phyloP scores from a whole-genome alignment of 2,797 vertebrate species.

The Brotula barbata region DNA sequence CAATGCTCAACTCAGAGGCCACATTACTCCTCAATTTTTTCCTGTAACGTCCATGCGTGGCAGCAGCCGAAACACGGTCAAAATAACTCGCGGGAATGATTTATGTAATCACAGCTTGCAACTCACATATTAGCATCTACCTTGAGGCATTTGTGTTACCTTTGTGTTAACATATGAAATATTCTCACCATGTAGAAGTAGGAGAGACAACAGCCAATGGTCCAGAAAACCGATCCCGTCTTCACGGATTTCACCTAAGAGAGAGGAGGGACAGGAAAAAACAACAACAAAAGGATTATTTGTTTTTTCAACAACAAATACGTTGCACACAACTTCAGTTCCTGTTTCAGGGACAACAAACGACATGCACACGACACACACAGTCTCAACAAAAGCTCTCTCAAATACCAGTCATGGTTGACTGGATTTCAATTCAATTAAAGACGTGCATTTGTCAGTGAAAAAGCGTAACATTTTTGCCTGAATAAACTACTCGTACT shows the following conservation, averaged over 20 bases:
- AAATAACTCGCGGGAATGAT: not conserved
- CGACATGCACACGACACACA: too few relatives aligned
- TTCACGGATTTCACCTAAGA: slow-evolving; percentile 96
- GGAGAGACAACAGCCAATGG: slow-evolving; percentile 95
- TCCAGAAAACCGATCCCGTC: slow-evolving; percentile 97
- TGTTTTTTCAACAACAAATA: slow-evolving; percentile 10
- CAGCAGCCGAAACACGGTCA: slow-evolving; percentile 26
- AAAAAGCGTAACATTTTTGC: too few relatives aligned
- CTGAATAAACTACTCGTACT: too few relatives aligned
- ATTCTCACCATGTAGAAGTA: slow-evolving; percentile 98
- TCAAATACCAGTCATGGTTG: too few relatives aligned
- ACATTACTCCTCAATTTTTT: slow-evolving; percentile 10
- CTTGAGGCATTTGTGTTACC: not conserved
- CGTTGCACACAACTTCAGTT: not conserved
- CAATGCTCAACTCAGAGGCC: slow-evolving; percentile 51
- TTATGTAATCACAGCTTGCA: slow-evolving; percentile 6
- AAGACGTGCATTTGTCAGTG: too few relatives aligned
- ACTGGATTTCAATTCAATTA: too few relatives aligned
- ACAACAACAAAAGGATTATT: slow-evolving; percentile 8
- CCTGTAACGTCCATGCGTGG: not conserved
- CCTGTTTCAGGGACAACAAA: slow-evolving; percentile 15
- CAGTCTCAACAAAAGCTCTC: too few relatives aligned
- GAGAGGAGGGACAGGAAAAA: slow-evolving; percentile 13
- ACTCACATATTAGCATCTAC: not conserved
- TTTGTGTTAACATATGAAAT: not conserved